Evolutionary conservation across 2,888 invertebrate genomes (phyloP), one percentile per base, ranked within the genome.

Genomic region (Nematopogon swammerdamellus): DNA sequence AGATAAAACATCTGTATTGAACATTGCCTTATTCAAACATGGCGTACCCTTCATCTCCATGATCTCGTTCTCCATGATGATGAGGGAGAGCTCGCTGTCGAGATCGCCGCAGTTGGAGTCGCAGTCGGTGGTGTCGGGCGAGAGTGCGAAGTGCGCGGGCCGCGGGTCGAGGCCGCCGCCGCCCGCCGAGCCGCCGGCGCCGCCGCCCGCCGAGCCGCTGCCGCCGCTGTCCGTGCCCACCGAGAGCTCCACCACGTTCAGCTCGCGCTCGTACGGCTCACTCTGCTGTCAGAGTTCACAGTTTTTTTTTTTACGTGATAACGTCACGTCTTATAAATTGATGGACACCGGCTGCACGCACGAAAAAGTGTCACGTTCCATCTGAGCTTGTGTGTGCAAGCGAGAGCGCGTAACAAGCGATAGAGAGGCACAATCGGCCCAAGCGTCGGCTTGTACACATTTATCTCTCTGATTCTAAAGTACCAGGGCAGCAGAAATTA

Each of bases 61-160:
- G 17, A 73, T 66, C 59, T 88, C 87, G 60, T 83, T 86, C 64
- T 87, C 87, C 84, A 88, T 83, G 63, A 88, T 79, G 75, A 88
- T 85, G 56, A 90, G 83, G 46, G 90, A 90, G 56, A 90, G 86
- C 70, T 93, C 89, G 68, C 91, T 94, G 69, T 92, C 92, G 60
- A 92, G 82, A 65, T 92, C 92, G n/a, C 87, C 87, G 63, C 87
- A 88, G 67, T 91, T 91, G 55, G 92, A 92, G 72, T 93, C 95
- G 66, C 92, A 93, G 73, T 95, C 95, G 52, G 94, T 95, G 53
- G 92, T 92, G 75, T 95, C 95, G 5, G 95, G 93, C 43, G 95
- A 95, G 52, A 95, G 84, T 19, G 93, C 92, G 71, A 94, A 94
- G 67, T 92, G 92, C 46, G 50, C 52, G 46, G 3, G 36, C 36